Evolutionary conservation across 2,797 vertebrate species (phyloP).

Genomic region (Harpagifer antarcticus): DNA sequence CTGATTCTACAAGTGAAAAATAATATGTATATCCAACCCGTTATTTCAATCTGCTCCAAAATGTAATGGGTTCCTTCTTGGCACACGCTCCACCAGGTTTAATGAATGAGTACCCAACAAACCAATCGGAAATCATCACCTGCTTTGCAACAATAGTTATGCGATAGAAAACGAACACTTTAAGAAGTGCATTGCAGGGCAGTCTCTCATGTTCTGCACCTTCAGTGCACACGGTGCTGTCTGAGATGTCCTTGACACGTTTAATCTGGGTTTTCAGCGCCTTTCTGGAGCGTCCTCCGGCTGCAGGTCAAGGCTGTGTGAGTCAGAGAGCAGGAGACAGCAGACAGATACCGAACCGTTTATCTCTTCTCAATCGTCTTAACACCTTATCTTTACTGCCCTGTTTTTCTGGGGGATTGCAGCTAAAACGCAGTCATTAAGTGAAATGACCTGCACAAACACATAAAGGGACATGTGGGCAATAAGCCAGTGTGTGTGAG

Average conservation of each 20-base stretch:
- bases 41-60: no score
- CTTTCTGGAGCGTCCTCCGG: conserved; percentile 11
- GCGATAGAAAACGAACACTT: background rate
- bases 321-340: conserved; percentile 48
- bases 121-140: no score
- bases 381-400: conserved; percentile 82
- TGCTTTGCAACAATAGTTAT: background rate
- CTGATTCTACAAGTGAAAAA: no score
- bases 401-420: conserved; percentile 78
- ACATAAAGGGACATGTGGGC: conserved; percentile 3
- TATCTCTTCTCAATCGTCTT: conserved; percentile 55
- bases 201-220: background rate
- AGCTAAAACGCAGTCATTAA: conserved; percentile 69
- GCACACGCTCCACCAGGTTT: no score
- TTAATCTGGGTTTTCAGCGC: conserved; percentile 23
- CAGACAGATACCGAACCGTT: conserved; percentile 49
- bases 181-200: background rate
- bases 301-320: conserved; percentile 76
- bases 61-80: no score
- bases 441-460: conserved; percentile 51
- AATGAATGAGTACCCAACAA: no score
- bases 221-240: background rate
- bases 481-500: background rate
- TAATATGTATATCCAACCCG: no score
- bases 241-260: conserved; percentile 14